Conservation (phyloP, 2,888 invertebrate species). For the Xestia ashworthii region DNA sequence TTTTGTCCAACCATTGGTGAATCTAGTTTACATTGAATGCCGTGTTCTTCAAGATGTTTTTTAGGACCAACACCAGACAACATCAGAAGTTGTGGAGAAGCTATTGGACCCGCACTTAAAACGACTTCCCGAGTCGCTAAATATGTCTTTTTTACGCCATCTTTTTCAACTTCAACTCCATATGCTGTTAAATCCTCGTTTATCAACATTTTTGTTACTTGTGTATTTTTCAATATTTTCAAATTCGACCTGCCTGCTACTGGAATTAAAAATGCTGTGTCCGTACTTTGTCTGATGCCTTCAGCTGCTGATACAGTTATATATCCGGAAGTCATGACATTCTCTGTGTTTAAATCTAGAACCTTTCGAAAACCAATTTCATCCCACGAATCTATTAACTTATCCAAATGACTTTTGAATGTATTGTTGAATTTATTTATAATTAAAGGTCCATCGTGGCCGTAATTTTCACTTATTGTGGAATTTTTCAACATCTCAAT, state of each 20-base stretch:
- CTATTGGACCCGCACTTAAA: slow-evolving; percentile 80
- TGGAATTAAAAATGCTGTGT: slow-evolving; percentile 86
- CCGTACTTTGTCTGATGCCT: slow-evolving; percentile 90
- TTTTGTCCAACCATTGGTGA: slow-evolving; percentile 80
- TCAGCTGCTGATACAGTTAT: slow-evolving; percentile 83
- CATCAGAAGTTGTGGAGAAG: slow-evolving; percentile 81
- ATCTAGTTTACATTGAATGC: slow-evolving; percentile 74
- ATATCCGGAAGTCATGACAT: slow-evolving; percentile 86
- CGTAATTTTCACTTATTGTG: slow-evolving; percentile 73
- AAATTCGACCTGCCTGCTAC: slow-evolving; percentile 61
- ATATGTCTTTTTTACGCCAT: slow-evolving; percentile 19
- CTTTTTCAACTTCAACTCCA: slow-evolving; percentile 56
- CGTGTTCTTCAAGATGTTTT: slow-evolving; percentile 71
- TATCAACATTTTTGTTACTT: slow-evolving; percentile 58
- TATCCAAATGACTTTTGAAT: slow-evolving; percentile 59
- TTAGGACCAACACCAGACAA: slow-evolving; percentile 84
- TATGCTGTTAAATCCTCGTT: slow-evolving; percentile 20
- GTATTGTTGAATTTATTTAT: slow-evolving; percentile 85
- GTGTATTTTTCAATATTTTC: slow-evolving; percentile 43
- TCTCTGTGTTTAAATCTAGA: slow-evolving; percentile 81
- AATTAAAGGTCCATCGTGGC: slow-evolving; percentile 83
- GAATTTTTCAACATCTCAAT: slow-evolving; percentile 65
- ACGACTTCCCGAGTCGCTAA: slow-evolving; percentile 76
- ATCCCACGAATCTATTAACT: slow-evolving; percentile 79
- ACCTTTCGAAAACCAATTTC: slow-evolving; percentile 82